Evolutionary conservation across 2,113 vertebrate species (phyloP), one percentile per base, ranked within the genome.

Genomic region (Mugil cephalus): DNA sequence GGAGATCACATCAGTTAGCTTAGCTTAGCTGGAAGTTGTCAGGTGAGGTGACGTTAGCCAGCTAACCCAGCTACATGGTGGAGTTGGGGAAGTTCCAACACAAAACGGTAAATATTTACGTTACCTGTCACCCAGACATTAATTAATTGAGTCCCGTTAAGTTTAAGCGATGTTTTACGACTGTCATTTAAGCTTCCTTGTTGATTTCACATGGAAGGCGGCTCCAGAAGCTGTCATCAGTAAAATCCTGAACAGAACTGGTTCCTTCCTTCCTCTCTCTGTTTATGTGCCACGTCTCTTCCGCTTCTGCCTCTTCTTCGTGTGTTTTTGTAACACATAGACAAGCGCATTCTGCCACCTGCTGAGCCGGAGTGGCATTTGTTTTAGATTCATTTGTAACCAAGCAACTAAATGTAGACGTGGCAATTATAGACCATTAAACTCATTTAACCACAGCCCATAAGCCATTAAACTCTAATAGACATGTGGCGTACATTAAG

Each of bases 201-300:
- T 52, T 18, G 19, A 40, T 55, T 61, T 38, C 36, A 45, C 39
- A 46, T 7, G 15, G n/a, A 36, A 21, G 47, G 48, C 18, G 7
- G 56, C 7, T 70, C 21, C 65, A 18, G 3, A 38, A 72, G 63
- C 51, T 86, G 78, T 82, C 86, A 89, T 74, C 51, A 24, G 71
- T n/a, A 53, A 75, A 11, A n/a, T n/a, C 6, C 35, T 30, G 54
- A 47, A n/a, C n/a, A n/a, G n/a, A n/a, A 65, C 74, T 60, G 38
- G 0, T 52, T 58, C 30, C 80, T 86, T 58, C 30, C 80, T 86
- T 87, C 79, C 82, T 88, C 69, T 47, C 17, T 79, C 42, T 91
- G 89, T 90, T 87, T 91, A 82, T 88, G 67, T 92, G 91, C 91
- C 91, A 92, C 91, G 91, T 92, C 90, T 87, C 87, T 91, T 91